Conservation (phyloP, 1,140 invertebrate species). For the Coelopa frigida region DNA sequence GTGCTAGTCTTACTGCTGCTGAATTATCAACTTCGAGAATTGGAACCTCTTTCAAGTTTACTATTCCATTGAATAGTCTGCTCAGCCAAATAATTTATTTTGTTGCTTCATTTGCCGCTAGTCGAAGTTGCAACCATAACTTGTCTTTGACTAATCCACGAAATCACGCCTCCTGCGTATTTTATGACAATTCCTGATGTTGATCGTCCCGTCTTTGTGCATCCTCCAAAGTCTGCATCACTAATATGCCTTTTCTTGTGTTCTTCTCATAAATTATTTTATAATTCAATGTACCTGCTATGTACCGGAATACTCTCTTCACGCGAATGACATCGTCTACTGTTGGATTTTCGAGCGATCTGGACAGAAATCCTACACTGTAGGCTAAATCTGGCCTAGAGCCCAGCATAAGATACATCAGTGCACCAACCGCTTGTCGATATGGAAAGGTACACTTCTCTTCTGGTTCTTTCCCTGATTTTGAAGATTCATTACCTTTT, state of each 20-base stretch:
- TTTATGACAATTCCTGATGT: conserved; percentile 29
- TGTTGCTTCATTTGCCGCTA: conserved; percentile 38
- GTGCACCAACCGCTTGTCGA: conserved; percentile 39
- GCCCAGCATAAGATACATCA: conserved; percentile 43
- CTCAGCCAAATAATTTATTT: conserved; percentile 42
- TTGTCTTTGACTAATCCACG: conserved; percentile 40
- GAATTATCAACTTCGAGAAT: conserved; percentile 24
- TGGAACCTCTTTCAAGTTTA: conserved; percentile 10
- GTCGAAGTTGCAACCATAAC: conserved; percentile 35
- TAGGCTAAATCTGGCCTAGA: conserved; percentile 44
- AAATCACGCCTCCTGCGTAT: conserved; percentile 30
- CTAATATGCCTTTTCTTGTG: too few relatives aligned
- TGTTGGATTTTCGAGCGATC: conserved; percentile 38
- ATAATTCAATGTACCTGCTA: conserved; percentile 27
- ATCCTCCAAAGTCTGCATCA: conserved; percentile 39
- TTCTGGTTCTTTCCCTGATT: conserved; percentile 6
- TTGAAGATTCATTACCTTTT: conserved; percentile 19
- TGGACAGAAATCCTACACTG: conserved; percentile 38
- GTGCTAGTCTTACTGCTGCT: too few relatives aligned
- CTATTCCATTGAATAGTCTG: conserved; percentile 4
- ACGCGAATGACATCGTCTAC: conserved; percentile 27
- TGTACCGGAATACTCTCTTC: conserved; percentile 35
- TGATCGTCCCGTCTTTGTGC: conserved; percentile 29
- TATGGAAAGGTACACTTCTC: conserved; percentile 30
- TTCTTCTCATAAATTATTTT: too few relatives aligned